Conservation (phyloP, 1,140 invertebrate genomes). For the Drosophila auraria region DNA sequence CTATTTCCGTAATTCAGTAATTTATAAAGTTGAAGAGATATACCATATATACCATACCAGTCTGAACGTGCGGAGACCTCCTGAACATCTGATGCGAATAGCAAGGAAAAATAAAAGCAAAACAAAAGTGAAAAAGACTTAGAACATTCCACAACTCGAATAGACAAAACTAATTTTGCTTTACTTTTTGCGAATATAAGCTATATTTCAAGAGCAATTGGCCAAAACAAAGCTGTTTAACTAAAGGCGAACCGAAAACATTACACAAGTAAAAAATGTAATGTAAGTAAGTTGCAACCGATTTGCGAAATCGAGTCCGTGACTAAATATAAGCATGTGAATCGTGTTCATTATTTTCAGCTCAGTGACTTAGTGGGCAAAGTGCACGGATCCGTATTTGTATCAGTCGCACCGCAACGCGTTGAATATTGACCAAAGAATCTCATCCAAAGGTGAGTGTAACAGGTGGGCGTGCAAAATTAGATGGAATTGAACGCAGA, state of each 20-base stretch:
- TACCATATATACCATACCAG: too few species aligned
- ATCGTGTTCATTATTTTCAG: conserved; percentile 11
- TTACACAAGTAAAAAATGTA: background rate
- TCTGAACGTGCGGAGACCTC: conserved; percentile 10
- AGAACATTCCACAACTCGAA: conserved; percentile 18
- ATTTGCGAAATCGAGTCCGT: conserved; percentile 8
- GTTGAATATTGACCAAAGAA: background rate
- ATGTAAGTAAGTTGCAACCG: background rate
- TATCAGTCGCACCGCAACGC: background rate
- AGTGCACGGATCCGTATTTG: conserved; percentile 27
- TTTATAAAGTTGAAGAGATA: too few species aligned
- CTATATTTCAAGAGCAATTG: too few species aligned
- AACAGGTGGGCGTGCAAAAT: conserved; percentile 47
- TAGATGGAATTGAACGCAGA: background rate
- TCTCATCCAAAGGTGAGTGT: conserved; percentile 37
- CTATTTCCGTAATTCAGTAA: too few species aligned
- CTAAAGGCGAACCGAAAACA: background rate
- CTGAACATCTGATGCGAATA: background rate
- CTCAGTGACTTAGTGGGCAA: conserved; percentile 28
- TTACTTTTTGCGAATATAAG: background rate
- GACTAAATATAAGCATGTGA: conserved; percentile 9
- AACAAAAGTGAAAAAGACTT: conserved; percentile 24
- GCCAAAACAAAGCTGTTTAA: background rate
- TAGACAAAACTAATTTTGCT: background rate
- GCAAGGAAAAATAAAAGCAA: conserved; percentile 23